Conservation (phyloP, 2,113 vertebrate genomes). For the Alligator mississippiensis region DNA sequence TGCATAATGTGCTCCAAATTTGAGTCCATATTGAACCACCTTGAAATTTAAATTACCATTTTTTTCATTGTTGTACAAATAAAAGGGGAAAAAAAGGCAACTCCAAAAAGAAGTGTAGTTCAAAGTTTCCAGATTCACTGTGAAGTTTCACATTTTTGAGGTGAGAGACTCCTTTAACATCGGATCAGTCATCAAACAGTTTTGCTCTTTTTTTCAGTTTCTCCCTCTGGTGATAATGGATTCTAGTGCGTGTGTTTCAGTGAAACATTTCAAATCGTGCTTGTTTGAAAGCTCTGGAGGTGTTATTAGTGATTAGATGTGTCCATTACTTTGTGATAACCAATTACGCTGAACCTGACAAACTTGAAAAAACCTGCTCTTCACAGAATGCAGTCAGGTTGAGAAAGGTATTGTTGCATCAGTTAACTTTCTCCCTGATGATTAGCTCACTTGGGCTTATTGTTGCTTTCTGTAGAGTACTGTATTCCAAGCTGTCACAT, state of each 20-base stretch:
- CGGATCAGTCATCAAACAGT: not conserved
- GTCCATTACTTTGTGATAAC: not conserved
- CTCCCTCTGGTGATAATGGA: not conserved
- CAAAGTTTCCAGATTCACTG: not conserved
- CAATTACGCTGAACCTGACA: not conserved
- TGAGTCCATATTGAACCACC: too few species aligned
- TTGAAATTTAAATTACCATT: not conserved
- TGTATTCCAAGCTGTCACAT: not conserved
- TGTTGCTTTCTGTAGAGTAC: not conserved
- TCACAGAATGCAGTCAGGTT: not conserved
- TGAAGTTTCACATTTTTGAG: not conserved
- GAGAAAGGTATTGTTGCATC: not conserved
- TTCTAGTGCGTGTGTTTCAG: not conserved
- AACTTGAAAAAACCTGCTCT: not conserved
- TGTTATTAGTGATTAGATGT: not conserved
- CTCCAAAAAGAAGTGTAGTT: not conserved
- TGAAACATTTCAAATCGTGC: not conserved
- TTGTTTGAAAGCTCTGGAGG: not conserved
- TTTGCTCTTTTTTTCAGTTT: not conserved
- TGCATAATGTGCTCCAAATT: not conserved
- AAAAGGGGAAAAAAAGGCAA: not conserved
- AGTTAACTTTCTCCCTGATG: not conserved
- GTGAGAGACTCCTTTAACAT: not conserved
- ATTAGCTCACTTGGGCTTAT: not conserved
- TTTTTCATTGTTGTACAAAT: not conserved